Base-by-base conservation (phyloP, 2,113 vertebrate species). In the Ophthalmotilapia sp. region DNA sequence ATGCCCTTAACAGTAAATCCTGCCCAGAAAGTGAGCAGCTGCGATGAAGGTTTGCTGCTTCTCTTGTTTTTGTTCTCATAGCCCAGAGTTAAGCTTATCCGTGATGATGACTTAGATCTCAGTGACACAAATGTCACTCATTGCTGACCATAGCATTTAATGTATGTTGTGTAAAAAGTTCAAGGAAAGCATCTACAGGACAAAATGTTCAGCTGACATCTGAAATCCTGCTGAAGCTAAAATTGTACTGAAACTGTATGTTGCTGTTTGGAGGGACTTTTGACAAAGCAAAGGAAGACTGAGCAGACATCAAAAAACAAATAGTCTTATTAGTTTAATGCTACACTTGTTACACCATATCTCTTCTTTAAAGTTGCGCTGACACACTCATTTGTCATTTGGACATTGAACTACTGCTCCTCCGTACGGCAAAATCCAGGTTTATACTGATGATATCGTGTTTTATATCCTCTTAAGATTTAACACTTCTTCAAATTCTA, bases 401-500 rank as follows among this genome's bases (percentile, higher is more conserved):
- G 23, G 23, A 11, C 40, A 36, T 19, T 45, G 14, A 1, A 8
- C 14, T 75, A 3, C 42, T 75, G 15, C 70, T 49, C 9, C 14
- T 19, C 42, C 9, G 0, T 19, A 75, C 1, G 0, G 23, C 42
- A 75, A 75, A 49, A 2, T 47, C 2, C 6, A 31, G 5, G 9
- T 49, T 77, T 31, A 49, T 77, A 29, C 42, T 77, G 26, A 31
- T 77, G 15, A 77, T 11, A 8, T 13, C 0, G 4, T 49, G 42
- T 77, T 49, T 77, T 31, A 31, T 49, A 49, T n/a, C 15, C 4
- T 77, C 3, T 3, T 31, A 19, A 17, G 45, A 77, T 11, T 75
- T 29, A 47, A 47, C 9, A 31, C 42, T 31, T 75, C 14, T 31
- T 49, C 23, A 49, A 31, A 75, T 23, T 9, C 9, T 23, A 0